A percentile compares a stretch with the other conserved stretches of the same genome.
phyloP scores from a whole-genome alignment of 2,797 vertebrate genomes.

The Fistularia tabacaria region DNA sequence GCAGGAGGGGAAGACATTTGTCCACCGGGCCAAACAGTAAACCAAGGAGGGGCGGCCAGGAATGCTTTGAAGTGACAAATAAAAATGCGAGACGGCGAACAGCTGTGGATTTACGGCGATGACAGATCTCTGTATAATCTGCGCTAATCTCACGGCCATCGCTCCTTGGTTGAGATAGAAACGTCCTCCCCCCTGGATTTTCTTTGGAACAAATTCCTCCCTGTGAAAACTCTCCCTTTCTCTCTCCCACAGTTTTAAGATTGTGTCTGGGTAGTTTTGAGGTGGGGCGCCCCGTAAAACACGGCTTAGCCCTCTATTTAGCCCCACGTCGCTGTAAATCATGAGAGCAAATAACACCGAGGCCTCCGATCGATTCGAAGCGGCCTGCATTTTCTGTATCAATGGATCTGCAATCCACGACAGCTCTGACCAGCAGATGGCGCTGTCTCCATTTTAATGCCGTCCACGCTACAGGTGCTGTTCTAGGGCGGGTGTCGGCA shows the following conservation, averaged over 20 bases:
- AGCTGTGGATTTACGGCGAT: conserved; percentile 80
- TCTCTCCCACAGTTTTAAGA: too few species aligned
- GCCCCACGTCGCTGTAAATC: too few species aligned
- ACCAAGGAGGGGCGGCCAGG: conserved; percentile 53
- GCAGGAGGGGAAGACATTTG: conserved; percentile 38
- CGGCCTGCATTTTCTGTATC: too few species aligned
- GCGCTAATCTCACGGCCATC: conserved; percentile 65
- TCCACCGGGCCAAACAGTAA: conserved; percentile 56
- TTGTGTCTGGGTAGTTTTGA: too few species aligned
- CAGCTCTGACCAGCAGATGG: conserved; percentile 37
- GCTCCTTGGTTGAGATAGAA: conserved; percentile 25
- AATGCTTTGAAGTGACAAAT: conserved; percentile 83
- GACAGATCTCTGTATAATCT: conserved; percentile 80
- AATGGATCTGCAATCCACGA: neutral
- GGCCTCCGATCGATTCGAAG: too few species aligned
- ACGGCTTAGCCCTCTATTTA: too few species aligned
- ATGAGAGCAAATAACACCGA: too few species aligned
- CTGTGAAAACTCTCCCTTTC: too few species aligned
- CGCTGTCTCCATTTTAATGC: conserved; percentile 41
- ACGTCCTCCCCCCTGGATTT: too few species aligned
- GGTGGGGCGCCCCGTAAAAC: too few species aligned
- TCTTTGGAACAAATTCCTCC: too few species aligned
- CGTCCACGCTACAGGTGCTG: conserved; percentile 21
- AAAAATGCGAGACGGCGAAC: conserved; percentile 71
- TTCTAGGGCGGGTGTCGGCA: conserved; percentile 28